phyloP scores from a whole-genome alignment of 2,797 vertebrate genomes.

The Merluccius polli region DNA sequence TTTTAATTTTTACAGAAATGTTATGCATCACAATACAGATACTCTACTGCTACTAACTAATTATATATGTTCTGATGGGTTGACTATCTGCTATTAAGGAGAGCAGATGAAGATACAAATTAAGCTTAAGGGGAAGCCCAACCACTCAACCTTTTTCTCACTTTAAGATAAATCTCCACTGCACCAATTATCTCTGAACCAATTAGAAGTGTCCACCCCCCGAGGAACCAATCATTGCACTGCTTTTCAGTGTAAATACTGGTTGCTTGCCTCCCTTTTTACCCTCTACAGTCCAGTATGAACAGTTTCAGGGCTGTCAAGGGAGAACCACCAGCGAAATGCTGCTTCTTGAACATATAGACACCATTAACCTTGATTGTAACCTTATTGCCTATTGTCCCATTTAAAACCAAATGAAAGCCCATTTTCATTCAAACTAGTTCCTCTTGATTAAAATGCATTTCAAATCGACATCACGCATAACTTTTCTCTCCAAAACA shows the following conservation, averaged over 20 bases:
- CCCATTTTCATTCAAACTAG: background rate
- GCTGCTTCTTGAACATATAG: background rate
- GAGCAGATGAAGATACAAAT: background rate
- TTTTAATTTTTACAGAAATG: background rate
- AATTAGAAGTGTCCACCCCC: background rate
- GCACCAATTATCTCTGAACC: background rate
- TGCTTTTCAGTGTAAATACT: background rate
- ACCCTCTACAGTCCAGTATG: background rate
- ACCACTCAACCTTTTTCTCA: background rate
- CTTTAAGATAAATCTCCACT: background rate
- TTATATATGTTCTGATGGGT: background rate
- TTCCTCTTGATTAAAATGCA: constrained; percentile 1
- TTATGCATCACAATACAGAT: background rate
- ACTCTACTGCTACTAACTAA: background rate
- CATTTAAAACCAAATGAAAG: background rate
- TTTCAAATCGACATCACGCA: background rate
- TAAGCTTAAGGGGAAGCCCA: background rate
- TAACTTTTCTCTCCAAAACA: background rate
- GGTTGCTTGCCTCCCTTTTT: background rate
- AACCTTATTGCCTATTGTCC: background rate
- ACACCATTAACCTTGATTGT: background rate
- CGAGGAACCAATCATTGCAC: background rate
- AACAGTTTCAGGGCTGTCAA: background rate
- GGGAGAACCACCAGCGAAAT: background rate
- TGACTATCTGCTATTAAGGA: background rate